Percentiles rank a stretch among this genome's conserved stretches.
Evolutionary conservation across 2,888 invertebrate genomes (phyloP).

Genomic region (Bellardia bayeri): DNA sequence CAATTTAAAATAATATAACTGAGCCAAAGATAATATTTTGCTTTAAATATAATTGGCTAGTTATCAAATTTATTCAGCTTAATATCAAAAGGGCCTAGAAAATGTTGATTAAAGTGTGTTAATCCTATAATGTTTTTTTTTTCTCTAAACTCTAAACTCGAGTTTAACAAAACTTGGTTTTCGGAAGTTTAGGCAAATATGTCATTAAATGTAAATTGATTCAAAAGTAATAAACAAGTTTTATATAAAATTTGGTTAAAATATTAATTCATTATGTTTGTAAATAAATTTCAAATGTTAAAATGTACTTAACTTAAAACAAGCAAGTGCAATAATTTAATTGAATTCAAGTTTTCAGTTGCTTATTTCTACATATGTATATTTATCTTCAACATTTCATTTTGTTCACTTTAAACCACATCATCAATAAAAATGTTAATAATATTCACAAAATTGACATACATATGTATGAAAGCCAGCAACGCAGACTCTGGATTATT

Average conservation of each 20-base stretch:
- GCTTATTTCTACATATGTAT: neutral
- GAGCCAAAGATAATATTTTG: neutral
- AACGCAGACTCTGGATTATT: constrained; percentile 18
- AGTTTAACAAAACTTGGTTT: constrained; percentile 15
- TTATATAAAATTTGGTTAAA: neutral
- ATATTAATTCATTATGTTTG: neutral
- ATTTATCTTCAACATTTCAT: neutral
- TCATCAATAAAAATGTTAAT: constrained; percentile 54
- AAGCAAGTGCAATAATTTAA: constrained; percentile 22
- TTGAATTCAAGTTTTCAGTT: constrained; percentile 8
- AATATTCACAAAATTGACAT: constrained; percentile 53
- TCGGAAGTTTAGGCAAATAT: neutral
- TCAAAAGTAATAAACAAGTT: neutral
- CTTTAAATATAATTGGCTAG: neutral
- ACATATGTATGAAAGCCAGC: neutral
- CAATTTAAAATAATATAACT: neutral
- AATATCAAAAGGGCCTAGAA: neutral
- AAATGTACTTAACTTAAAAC: neutral
- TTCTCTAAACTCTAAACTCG: neutral
- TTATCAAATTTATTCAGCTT: neutral
- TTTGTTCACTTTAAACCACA: neutral
- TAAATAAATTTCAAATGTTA: neutral
- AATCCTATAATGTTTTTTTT: no score
- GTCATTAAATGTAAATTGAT: neutral
- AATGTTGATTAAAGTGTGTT: no score